These are phyloP conservation scores for Eupithecia pulchellata DNA, from an alignment of 2,888 invertebrate genomes.

Conservation along the genomic window DNA sequence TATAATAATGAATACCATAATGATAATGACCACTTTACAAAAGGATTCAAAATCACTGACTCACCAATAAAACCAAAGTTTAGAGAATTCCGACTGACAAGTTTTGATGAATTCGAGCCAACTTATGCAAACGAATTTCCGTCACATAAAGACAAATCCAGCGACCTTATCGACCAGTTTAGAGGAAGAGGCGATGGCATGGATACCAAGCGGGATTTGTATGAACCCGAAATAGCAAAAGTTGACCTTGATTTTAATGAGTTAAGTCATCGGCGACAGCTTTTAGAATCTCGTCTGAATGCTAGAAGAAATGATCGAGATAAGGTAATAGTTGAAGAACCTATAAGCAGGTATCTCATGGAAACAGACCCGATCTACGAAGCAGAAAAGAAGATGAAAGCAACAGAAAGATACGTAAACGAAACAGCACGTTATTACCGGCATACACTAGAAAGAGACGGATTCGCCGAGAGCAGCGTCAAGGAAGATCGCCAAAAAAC, in stretches of 20 bases:
- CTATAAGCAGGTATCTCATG: conserved; percentile 71
- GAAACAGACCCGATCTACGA: conserved; percentile 81
- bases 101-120: conserved; percentile 80
- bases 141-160: conserved; percentile 60
- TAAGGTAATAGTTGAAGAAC: conserved; percentile 67
- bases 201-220: conserved; percentile 85
- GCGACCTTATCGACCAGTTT: conserved; percentile 70
- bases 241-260: conserved; percentile 83
- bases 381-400: conserved; percentile 78
- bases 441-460: conserved; percentile 84
- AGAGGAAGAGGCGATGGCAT: conserved; percentile 88
- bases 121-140: conserved; percentile 78
- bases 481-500: conserved; percentile 82
- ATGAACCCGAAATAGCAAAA: conserved; percentile 70
- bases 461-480: conserved; percentile 80
- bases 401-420: conserved; percentile 84
- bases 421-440: conserved; percentile 85
- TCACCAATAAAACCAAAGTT: conserved; percentile 88
- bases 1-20: conserved; percentile 79
- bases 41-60: conserved; percentile 79
- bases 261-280: conserved; percentile 89
- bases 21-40: conserved; percentile 75
- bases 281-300: conserved; percentile 90
- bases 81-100: conserved; percentile 84
- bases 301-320: conserved; percentile 83